Percentiles rank a stretch among this genome's conserved stretches.
Evolutionary conservation across 2,888 invertebrate species (phyloP).

Genomic region (Nomada fabriciana): DNA sequence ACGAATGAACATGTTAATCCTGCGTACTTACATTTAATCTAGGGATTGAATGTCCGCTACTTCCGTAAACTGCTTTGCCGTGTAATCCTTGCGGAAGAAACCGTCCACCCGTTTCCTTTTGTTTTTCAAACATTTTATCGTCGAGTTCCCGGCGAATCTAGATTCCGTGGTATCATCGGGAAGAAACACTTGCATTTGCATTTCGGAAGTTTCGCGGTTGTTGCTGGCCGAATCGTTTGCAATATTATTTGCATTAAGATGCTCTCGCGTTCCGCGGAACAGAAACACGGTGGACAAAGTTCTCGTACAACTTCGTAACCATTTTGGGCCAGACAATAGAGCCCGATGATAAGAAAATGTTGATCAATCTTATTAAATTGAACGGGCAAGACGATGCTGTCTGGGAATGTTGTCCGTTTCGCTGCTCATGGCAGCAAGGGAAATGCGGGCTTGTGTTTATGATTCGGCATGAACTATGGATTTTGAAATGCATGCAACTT

Average conservation of each 20-base stretch:
- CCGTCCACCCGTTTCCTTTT: background rate
- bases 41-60: conserved; percentile 2
- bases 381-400: background rate
- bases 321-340: background rate
- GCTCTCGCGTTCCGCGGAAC: too few species aligned
- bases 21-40: conserved; percentile 19
- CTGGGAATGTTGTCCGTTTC: background rate
- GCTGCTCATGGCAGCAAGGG: background rate
- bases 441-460: background rate
- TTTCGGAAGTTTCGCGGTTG: background rate
- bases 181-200: background rate
- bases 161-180: background rate
- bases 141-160: background rate
- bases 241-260: background rate
- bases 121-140: background rate
- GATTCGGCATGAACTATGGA: conserved; percentile 7
- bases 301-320: background rate
- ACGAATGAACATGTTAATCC: conserved; percentile 6
- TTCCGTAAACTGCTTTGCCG: background rate
- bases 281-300: background rate
- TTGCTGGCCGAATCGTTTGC: background rate
- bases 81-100: background rate
- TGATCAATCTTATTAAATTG: background rate
- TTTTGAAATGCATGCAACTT: conserved; percentile 23
- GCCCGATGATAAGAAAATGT: background rate